Base-by-base conservation (phyloP, 2,888 invertebrate genomes). In the Drosophila peninsularis region DNA sequence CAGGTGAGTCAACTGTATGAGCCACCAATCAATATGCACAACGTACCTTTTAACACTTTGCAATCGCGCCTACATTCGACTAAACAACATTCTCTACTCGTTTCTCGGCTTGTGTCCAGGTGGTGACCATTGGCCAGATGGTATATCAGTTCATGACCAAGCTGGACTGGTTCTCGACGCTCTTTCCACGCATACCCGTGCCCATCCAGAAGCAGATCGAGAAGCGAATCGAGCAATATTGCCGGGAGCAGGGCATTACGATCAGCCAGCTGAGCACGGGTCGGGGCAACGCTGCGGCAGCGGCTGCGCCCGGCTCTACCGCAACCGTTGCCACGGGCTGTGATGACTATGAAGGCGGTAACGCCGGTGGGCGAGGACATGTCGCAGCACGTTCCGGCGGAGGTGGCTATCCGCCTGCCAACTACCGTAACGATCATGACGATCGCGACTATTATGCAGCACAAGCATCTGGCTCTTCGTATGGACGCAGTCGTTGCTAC, bases 161-260 rank as follows among this genome's bases (percentile, higher is more conserved):
- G 91, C 94, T 99, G 64, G 99, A 99, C 92, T 99, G 99, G 99
- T 99, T 98, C 93, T 97, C 98, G 44, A 99, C 99, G 0, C 94
- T 99, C 19, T 99, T 99, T 92, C 99, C 99, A 0, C 94, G 99
- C 79, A 99, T 99, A 92, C 99, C 99, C 0, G 99, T 99, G 67
- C 99, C 99, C 27, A 98, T 99, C 87, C 96, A 97, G 93, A 98
- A 98, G 92, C 96, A 96, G 92, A 95, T 98, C 77, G 98, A 98
- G 90, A 95, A 95, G 85, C 96, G 95, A 93, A 91, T 96, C 71
- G 94, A 95, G 90, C 93, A 94, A 88, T 94, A 94, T 93, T 93
- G 95, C 76, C 93, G 94, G 82, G 93, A 93, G 71, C 92, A 94
- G 74, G 87, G 85, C 60, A 77, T 92, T 0, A 92, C 89, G 27